Percentiles rank a stretch among this genome's conserved stretches.
Evolutionary conservation across 2,888 invertebrate species (phyloP).

Genomic region (Torymus auratus): DNA sequence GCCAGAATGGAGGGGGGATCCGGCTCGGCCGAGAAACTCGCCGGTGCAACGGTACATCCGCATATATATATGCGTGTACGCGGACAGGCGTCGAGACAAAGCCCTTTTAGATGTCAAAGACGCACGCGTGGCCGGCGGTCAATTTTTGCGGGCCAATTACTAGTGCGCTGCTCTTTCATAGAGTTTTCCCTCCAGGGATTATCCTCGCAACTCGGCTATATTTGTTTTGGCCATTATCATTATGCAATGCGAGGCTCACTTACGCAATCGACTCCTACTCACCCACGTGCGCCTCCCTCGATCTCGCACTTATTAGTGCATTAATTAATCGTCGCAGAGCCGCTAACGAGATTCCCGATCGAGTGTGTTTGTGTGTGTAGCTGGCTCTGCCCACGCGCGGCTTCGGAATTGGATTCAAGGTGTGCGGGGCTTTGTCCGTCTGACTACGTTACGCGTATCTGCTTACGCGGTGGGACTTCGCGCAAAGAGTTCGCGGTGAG

Average conservation of each 20-base stretch:
- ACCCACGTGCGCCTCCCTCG: neutral
- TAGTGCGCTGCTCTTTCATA: neutral
- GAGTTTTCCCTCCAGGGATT: constrained; percentile 28
- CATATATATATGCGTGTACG: neutral
- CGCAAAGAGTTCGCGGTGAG: too few relatives aligned
- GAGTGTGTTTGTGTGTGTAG: neutral
- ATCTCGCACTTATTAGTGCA: constrained; percentile 28
- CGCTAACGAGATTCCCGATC: constrained; percentile 34
- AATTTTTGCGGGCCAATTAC: neutral
- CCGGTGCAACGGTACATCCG: constrained; percentile 45
- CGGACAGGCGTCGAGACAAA: neutral
- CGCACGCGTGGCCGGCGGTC: too few relatives aligned
- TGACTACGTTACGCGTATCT: too few relatives aligned
- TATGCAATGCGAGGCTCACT: constrained; percentile 11
- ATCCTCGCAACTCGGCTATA: neutral
- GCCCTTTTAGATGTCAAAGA: too few relatives aligned
- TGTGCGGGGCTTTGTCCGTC: neutral
- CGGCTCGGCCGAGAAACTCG: constrained; percentile 29
- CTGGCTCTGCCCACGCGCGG: neutral
- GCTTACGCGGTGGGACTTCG: too few relatives aligned
- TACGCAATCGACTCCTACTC: neutral
- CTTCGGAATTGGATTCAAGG: constrained; percentile 21
- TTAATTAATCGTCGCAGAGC: constrained; percentile 32
- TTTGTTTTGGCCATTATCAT: constrained; percentile 32
- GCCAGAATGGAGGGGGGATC: neutral